Evolutionary conservation across 2,888 invertebrate genomes (phyloP), one percentile per base, ranked within the genome.

Genomic region (Rhabditoides inermis): DNA sequence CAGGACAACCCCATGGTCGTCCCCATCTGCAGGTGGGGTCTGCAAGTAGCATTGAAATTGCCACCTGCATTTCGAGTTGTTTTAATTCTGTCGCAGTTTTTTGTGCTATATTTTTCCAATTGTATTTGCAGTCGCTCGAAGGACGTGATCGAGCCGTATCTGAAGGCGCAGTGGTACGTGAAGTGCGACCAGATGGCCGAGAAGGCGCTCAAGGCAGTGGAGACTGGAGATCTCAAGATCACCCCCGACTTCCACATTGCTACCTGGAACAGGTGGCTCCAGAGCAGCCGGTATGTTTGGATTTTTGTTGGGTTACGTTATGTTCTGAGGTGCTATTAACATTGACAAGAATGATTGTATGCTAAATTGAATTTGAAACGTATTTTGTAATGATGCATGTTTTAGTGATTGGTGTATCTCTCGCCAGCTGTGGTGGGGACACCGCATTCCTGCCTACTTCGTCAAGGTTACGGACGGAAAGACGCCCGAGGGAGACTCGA

Each of bases 361-460:
- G n/a, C n/a, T n/a, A n/a, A n/a, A n/a, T n/a, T n/a, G n/a, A n/a
- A n/a, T n/a, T n/a, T n/a, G n/a, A n/a, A n/a, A n/a, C n/a, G n/a
- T n/a, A n/a, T n/a, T n/a, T 20, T 46, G n/a, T 46, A 32, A 46
- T 12, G 22, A 5, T 4, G 22, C 18, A 44, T 28, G 15, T 64
- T 73, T 25, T 70, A 84, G 91, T 3, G 95, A 98, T 79, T 98
- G 98, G 98, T 99, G 98, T 79, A 88, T 99, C 55, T 95, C 94
- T 1, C 82, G 83, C 1, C 98, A 98, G 78, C 82, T 99, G 51
- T 99, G 98, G 98, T 98, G 98, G 98, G 98, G 98, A 1, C 98
- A 98, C 79, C 84, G 89, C 53, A 90, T 99, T 64, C 98, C 98
- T 0, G 92, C 90, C 0, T 98, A 94, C 77, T 84, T 83, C 74